A percentile compares a stretch with the other conserved stretches of the same genome.
phyloP scores from a whole-genome alignment of 2,113 vertebrate genomes.

The Rhinoderma darwinii region DNA sequence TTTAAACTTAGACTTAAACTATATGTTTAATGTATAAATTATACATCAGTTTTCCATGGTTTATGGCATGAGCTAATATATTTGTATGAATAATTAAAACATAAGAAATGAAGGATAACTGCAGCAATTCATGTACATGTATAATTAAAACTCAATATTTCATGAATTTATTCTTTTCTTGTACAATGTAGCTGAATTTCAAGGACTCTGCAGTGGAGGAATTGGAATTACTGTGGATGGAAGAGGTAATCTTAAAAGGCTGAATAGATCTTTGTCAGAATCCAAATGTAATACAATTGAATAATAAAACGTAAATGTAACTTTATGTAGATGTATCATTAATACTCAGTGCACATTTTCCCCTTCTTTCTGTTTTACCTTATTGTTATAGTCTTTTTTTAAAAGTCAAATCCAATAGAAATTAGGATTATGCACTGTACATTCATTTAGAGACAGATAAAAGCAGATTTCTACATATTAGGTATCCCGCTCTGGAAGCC shows the following conservation, averaged over 20 bases:
- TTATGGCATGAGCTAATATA: not conserved
- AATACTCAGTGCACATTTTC: not conserved
- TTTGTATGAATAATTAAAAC: not conserved
- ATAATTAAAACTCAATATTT: not conserved
- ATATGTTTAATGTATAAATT: not conserved
- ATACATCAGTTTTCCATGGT: not conserved
- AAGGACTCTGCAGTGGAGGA: conserved; percentile 78
- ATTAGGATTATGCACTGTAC: no score
- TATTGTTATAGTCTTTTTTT: no score
- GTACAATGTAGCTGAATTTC: conserved; percentile 74
- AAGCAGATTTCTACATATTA: no score
- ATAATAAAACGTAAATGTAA: no score
- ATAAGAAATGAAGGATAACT: not conserved
- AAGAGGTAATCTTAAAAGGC: conserved; percentile 72
- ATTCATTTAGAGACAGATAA: no score
- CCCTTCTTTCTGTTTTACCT: no score
- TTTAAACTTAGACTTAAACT: no score
- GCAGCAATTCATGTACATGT: not conserved
- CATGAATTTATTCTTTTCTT: conserved; percentile 8
- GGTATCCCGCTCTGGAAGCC: no score
- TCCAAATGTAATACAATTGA: no score
- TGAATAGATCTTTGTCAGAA: no score
- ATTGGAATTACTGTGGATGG: conserved; percentile 80
- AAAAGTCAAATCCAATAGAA: no score
- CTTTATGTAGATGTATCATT: no score